Evolutionary conservation across 2,113 vertebrate species (phyloP), one percentile per base, ranked within the genome.

Genomic region (Piaya cayana): DNA sequence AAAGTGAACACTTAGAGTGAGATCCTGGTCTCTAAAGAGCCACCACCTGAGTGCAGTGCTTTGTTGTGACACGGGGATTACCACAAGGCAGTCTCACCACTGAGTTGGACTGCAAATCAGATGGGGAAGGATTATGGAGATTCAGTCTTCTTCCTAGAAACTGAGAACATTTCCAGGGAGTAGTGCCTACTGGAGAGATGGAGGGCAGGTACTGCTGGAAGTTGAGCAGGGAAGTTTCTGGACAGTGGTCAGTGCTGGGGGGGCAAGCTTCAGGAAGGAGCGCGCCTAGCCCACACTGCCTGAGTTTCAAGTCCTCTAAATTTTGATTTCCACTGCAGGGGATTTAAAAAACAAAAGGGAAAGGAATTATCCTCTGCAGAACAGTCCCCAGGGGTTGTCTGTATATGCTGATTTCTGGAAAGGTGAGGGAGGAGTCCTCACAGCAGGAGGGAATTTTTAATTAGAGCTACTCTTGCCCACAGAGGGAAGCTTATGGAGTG

Each of bases 381-480:
- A 43, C 52, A 47, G 34, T 88, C 88, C 69, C 30, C 1, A 32
- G 14, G 42, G 36, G 16, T 25, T 89, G 37, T 83, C 92, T 84
- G 84, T 60, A 81, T 39, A 68, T 0, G 8, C n/a, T 58, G 60
- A 34, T 74, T 84, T 91, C 72, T 60, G 65, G 74, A 95, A 95
- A 86, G 80, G 95, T 94, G 82, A 88, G 80, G 93, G 88, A 96
- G 93, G 82, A 96, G 69, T 43, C 58, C 52, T 92, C 63, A 4
- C 92, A 93, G 58, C 90, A 94, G 79, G 88, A 78, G 62, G 22
- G 86, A 75, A 86, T 93, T 82, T 90, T 95, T 95, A 96, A 96
- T 97, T 96, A 94, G 93, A 94, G 65, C 76, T 65, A 20, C 52
- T 78, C 65, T 82, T 71, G 64, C 86, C 88, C 56, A 60, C 39